These are phyloP conservation scores for Lordiphosa stackelbergi DNA, from an alignment of 1,140 invertebrate genomes.

Conservation along the genomic window DNA sequence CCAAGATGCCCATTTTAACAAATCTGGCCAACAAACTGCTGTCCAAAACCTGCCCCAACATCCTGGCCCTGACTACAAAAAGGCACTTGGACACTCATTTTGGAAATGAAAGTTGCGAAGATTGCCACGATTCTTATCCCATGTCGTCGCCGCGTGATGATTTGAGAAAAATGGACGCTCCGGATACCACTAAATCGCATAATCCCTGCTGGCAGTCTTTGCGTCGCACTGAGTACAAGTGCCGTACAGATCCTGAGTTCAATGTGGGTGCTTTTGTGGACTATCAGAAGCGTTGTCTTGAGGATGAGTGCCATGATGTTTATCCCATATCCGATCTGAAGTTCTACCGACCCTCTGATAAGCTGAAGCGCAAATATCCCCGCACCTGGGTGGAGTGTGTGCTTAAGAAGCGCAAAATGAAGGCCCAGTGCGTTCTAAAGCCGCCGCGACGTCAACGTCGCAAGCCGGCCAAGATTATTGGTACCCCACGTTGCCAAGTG, in stretches of 20 bases:
- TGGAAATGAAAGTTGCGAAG: conserved; percentile 17
- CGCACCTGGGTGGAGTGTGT: conserved; percentile 55
- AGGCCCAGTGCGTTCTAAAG: conserved; percentile 20
- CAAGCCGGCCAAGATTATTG: background rate
- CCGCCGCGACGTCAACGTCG: conserved; percentile 6
- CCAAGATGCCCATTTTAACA: too few relatives aligned
- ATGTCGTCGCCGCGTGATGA: background rate
- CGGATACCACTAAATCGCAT: conserved; percentile 6
- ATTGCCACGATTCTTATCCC: conserved; percentile 13
- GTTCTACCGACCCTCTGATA: conserved; percentile 34
- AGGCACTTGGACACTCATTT: conserved; percentile 18
- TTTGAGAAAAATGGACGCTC: conserved; percentile 1
- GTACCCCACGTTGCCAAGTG: too few relatives aligned
- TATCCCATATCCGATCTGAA: conserved; percentile 21
- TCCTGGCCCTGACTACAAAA: background rate
- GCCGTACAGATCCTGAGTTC: conserved; percentile 51
- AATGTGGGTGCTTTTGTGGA: conserved; percentile 15
- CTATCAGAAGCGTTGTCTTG: conserved; percentile 14
- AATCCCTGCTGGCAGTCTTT: conserved; percentile 38
- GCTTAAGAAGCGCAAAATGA: conserved; percentile 17
- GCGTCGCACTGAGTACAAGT: conserved; percentile 44
- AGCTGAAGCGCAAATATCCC: conserved; percentile 32
- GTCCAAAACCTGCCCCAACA: background rate
- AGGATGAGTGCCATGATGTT: conserved; percentile 3
- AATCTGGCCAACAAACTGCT: too few relatives aligned